phyloP scores from a whole-genome alignment of 2,797 vertebrate genomes.

The Eulemur mongoz region DNA sequence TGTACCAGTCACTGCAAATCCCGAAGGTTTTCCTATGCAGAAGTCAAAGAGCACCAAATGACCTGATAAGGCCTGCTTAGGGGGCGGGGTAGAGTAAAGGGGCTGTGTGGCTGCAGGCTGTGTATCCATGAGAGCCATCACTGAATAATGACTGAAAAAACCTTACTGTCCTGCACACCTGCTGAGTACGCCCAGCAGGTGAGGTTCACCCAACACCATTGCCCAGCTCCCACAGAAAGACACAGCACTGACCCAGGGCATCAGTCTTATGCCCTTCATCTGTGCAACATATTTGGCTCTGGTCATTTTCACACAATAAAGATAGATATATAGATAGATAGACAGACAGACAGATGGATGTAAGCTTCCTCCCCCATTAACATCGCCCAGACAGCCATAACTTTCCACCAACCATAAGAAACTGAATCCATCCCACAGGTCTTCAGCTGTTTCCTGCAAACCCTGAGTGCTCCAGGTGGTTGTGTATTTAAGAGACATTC shows the following conservation, averaged over 20 bases:
- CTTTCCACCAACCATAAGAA: background rate
- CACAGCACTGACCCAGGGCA: too few relatives aligned
- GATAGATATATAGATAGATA: too few relatives aligned
- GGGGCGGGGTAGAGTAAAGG: background rate
- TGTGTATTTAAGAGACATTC: slow-evolving; percentile 70
- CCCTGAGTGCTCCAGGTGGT: background rate
- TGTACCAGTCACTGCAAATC: background rate
- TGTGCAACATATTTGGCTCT: background rate
- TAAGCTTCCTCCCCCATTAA: background rate
- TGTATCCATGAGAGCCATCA: background rate
- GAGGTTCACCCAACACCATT: background rate
- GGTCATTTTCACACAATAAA: background rate
- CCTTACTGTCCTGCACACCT: background rate
- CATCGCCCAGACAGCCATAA: background rate
- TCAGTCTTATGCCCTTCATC: background rate
- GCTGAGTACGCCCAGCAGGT: background rate
- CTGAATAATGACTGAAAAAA: background rate
- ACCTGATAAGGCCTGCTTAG: background rate
- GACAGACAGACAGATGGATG: background rate
- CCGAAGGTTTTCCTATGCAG: background rate
- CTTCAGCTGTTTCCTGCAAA: background rate
- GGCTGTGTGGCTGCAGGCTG: too few relatives aligned
- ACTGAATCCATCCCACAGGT: background rate
- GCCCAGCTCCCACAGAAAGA: background rate
- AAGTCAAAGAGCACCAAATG: background rate